Conservation (phyloP, 30 jellyfish, hydroid and myxozoan species). For the Pelagia noctiluca region DNA sequence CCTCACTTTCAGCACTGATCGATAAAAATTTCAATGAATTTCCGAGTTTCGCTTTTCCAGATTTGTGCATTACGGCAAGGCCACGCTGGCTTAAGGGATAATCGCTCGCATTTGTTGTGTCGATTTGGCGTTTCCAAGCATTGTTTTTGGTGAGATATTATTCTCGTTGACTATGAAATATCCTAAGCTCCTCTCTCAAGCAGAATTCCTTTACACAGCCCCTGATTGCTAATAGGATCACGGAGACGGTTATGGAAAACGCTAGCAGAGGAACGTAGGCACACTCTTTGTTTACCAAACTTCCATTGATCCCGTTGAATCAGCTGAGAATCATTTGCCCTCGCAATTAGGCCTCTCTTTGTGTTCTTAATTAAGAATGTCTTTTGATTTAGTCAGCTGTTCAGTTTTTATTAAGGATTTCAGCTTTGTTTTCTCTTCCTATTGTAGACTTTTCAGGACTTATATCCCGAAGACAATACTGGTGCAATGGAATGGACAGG, state of each 20-base stretch:
- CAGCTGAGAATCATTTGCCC: not conserved
- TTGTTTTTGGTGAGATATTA: slow-evolving; percentile 7
- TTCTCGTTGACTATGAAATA: not conserved
- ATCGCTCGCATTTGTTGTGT: not conserved
- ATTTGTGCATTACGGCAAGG: not conserved
- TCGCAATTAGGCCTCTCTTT: not conserved
- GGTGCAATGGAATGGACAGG: no score
- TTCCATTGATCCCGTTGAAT: not conserved
- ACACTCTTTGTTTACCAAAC: not conserved
- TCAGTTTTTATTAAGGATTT: no score
- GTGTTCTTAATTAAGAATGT: no score
- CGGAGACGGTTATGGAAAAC: not conserved
- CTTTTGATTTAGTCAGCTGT: no score
- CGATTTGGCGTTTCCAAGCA: not conserved
- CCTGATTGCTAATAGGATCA: not conserved
- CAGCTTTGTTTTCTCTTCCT: no score
- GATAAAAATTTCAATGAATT: not conserved
- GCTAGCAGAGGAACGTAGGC: not conserved
- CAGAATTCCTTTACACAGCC: not conserved
- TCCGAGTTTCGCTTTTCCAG: not conserved
- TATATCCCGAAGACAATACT: no score
- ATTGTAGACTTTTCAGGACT: no score
- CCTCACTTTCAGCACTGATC: not conserved
- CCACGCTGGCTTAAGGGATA: slow-evolving; percentile 4
- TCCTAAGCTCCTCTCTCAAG: not conserved